Percentiles rank a stretch among this genome's conserved stretches.
Evolutionary conservation across 2,113 vertebrate species (phyloP).

Genomic region (Edolisoma coerulescens): DNA sequence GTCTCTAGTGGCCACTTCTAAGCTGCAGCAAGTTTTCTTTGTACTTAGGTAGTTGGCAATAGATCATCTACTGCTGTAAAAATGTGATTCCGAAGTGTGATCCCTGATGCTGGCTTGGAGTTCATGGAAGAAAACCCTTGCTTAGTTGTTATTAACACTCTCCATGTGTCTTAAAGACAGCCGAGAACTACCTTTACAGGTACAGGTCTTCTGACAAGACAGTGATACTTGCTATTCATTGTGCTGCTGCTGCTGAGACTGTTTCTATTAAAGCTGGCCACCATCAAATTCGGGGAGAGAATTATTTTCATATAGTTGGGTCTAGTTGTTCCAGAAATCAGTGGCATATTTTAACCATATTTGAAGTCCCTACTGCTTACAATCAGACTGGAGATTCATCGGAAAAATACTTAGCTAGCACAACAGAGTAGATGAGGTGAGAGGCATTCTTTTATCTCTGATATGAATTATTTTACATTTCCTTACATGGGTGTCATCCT

Average conservation of each 20-base stretch:
- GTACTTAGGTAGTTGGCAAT: not conserved
- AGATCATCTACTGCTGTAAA: constrained; percentile 6
- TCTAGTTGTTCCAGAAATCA: not conserved
- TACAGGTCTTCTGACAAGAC: not conserved
- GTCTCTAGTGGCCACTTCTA: not conserved
- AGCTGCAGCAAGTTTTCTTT: not conserved
- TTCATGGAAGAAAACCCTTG: not conserved
- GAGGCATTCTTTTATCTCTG: not conserved
- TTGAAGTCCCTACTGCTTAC: not conserved
- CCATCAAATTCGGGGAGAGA: not conserved
- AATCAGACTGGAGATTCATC: not conserved
- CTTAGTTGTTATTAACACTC: not conserved
- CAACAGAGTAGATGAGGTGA: not conserved
- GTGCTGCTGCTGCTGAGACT: not conserved
- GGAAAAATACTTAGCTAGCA: not conserved
- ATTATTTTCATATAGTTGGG: not conserved
- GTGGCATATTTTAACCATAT: not conserved
- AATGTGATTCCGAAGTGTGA: not conserved
- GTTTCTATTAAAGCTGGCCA: not conserved
- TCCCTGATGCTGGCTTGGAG: not conserved
- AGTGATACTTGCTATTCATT: not conserved
- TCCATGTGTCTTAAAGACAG: not conserved
- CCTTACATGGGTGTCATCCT: not conserved
- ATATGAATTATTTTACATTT: not conserved
- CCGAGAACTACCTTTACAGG: not conserved